Evolutionary conservation across 2,888 invertebrate species (phyloP).

Genomic region (Pachliopta kotzebuea): DNA sequence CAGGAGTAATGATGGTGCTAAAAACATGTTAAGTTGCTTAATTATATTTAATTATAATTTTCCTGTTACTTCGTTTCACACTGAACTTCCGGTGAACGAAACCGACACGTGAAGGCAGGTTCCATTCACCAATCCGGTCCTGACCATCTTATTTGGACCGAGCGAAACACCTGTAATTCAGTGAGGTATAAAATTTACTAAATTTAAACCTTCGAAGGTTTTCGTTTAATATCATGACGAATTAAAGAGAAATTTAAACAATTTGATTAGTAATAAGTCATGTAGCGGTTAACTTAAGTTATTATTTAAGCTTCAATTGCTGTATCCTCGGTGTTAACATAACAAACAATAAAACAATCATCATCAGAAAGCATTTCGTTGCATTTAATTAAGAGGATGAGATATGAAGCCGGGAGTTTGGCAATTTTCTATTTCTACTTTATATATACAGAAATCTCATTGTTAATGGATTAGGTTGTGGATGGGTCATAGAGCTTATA

Average conservation of each 20-base stretch:
- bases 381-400: conserved; percentile 46
- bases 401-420: conserved; percentile 63
- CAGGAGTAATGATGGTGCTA: conserved; percentile 25
- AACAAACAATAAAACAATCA: conserved; percentile 8
- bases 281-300: conserved; percentile 30
- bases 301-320: conserved; percentile 29
- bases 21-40: conserved; percentile 14
- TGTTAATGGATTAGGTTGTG: conserved; percentile 54
- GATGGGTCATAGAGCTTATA: conserved; percentile 52
- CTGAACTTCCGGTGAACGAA: no score
- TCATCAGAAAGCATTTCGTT: conserved; percentile 35
- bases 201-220: background rate
- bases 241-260: conserved; percentile 10
- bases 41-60: conserved; percentile 1
- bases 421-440: conserved; percentile 48
- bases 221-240: background rate
- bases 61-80: background rate
- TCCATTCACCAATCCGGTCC: no score
- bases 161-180: no score
- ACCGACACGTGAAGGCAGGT: no score
- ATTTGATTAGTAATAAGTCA: conserved; percentile 20
- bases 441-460: conserved; percentile 63
- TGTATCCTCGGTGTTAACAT: conserved; percentile 19
- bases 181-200: no score
- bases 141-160: no score